Conservation (phyloP, 2,888 invertebrate species). For the Apeira syringaria region DNA sequence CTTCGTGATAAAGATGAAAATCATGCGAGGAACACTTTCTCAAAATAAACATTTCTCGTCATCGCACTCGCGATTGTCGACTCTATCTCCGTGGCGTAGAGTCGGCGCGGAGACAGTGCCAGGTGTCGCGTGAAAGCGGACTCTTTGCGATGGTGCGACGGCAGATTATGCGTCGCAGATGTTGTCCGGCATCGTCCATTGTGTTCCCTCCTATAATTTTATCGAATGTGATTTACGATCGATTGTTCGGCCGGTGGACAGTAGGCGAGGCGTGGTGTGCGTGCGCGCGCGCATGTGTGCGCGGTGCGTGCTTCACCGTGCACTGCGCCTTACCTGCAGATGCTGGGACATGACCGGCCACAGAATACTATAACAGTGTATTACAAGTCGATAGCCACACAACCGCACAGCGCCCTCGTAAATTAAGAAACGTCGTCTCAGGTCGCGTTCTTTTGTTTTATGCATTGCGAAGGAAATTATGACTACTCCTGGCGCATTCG, state of each 20-base stretch:
- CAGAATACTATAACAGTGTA: slow-evolving; percentile 1
- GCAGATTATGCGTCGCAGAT: slow-evolving; percentile 70
- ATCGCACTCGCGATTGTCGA: slow-evolving; percentile 78
- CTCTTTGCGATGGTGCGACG: slow-evolving; percentile 67
- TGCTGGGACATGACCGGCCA: slow-evolving; percentile 51
- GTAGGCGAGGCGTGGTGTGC: slow-evolving; percentile 62
- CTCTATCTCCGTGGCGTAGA: slow-evolving; percentile 78
- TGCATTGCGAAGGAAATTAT: slow-evolving; percentile 51
- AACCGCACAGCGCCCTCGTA: slow-evolving; percentile 73
- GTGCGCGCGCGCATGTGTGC: slow-evolving; percentile 67
- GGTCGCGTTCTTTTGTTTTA: slow-evolving; percentile 65
- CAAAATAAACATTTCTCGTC: slow-evolving; percentile 81
- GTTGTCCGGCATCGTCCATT: slow-evolving; percentile 69
- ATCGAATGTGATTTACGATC: slow-evolving; percentile 84
- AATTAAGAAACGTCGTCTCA: slow-evolving; percentile 74
- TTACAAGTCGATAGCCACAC: slow-evolving; percentile 49
- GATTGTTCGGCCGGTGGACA: slow-evolving; percentile 81
- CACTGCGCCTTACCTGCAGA: slow-evolving; percentile 67
- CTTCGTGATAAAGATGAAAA: slow-evolving; percentile 51
- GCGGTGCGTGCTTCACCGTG: slow-evolving; percentile 46
- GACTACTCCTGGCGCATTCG: slow-evolving; percentile 30
- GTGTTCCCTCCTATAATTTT: slow-evolving; percentile 83
- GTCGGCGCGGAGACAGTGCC: slow-evolving; percentile 53
- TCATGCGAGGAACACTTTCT: slow-evolving; percentile 54
- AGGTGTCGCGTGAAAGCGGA: slow-evolving; percentile 69